Conservation (phyloP, 2,888 invertebrate species). For the Nemurella pictetii region DNA sequence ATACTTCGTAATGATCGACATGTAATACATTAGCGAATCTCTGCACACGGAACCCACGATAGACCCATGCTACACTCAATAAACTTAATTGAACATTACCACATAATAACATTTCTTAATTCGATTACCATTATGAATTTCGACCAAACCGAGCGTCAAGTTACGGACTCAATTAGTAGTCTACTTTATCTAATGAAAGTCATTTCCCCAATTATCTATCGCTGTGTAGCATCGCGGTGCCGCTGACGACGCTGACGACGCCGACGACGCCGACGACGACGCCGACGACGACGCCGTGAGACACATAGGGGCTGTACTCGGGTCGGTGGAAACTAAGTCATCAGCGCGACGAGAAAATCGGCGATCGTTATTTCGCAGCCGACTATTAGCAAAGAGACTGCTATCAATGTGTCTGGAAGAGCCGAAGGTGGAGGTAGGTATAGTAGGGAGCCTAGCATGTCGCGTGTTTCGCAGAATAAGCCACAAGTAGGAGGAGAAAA, state of each 20-base stretch:
- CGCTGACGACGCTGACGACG: background rate
- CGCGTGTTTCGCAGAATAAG: no score
- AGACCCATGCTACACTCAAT: background rate
- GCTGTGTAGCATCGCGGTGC: background rate
- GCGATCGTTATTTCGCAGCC: background rate
- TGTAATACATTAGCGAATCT: background rate
- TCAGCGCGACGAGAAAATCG: background rate
- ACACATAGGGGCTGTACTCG: background rate
- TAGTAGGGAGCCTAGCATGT: no score
- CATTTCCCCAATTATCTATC: background rate
- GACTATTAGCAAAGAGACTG: background rate
- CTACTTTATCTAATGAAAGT: background rate
- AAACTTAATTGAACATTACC: background rate
- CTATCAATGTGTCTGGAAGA: background rate
- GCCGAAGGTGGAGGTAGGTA: background rate
- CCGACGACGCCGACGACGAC: no score
- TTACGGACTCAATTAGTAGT: background rate
- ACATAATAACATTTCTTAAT: conserved; percentile 1
- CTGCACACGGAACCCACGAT: background rate
- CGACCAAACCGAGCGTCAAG: background rate
- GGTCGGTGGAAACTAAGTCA: background rate
- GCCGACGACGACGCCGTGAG: background rate
- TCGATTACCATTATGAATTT: conserved; percentile 6
- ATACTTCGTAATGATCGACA: background rate
- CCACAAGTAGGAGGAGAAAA: no score